phyloP scores from a whole-genome alignment of 35 echinoderm and acorn worm species.

The Ptychodera flava region DNA sequence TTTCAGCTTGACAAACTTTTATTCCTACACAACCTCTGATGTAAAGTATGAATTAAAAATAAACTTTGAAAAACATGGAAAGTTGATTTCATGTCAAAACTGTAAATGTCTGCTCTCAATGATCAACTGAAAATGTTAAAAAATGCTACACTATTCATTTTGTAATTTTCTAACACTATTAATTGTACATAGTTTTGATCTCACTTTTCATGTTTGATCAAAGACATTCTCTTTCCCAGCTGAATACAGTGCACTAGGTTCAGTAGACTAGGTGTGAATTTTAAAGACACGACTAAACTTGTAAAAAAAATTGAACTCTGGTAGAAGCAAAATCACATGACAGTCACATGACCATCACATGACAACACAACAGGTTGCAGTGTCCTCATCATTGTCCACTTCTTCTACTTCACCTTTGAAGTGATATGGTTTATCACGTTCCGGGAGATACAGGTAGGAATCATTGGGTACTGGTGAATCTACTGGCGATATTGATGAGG shows the following conservation, averaged over 20 bases:
- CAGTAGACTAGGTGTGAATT: neutral
- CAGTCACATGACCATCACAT: neutral
- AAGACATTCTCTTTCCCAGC: neutral
- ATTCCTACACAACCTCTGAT: no score
- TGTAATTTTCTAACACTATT: no score
- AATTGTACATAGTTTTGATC: neutral
- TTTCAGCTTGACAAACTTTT: no score
- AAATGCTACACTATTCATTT: no score
- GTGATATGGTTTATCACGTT: neutral
- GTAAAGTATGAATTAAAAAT: no score
- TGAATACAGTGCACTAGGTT: neutral
- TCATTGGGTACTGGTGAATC: neutral
- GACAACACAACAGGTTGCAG: neutral
- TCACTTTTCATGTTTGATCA: neutral
- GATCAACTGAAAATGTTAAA: no score
- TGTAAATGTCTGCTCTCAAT: no score
- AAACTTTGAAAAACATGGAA: no score
- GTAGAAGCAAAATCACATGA: neutral
- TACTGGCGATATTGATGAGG: neutral
- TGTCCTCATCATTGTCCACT: neutral
- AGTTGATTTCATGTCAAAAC: no score
- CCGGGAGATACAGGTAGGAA: neutral
- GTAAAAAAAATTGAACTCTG: neutral
- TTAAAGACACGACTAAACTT: neutral
- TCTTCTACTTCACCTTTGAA: slow-evolving; percentile 1